phyloP scores from a whole-genome alignment of 2,888 invertebrate genomes.

The Pammene fasciana region DNA sequence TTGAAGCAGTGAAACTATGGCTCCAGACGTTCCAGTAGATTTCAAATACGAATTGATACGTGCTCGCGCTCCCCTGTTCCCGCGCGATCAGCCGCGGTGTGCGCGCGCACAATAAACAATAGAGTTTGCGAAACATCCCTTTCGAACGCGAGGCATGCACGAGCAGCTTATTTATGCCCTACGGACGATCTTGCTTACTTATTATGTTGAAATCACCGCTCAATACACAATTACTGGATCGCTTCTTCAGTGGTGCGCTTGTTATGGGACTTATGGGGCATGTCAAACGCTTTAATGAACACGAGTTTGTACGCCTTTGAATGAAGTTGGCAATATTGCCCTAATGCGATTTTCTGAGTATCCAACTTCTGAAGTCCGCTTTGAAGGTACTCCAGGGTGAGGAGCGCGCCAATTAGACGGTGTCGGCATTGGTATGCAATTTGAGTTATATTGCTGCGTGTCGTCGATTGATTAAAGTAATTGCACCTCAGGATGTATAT shows the following conservation, averaged over 20 bases:
- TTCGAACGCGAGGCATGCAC: conserved; percentile 57
- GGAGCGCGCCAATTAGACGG: too few species aligned
- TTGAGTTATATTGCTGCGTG: too few species aligned
- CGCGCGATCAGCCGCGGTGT: conserved; percentile 41
- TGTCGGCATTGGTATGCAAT: too few species aligned
- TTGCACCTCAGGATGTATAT: too few species aligned
- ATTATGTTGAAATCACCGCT: conserved; percentile 39
- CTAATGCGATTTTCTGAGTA: not conserved
- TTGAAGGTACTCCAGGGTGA: not conserved
- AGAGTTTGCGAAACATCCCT: conserved; percentile 59
- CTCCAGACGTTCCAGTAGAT: not conserved
- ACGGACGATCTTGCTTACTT: conserved; percentile 54
- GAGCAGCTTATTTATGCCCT: conserved; percentile 62
- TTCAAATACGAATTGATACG: conserved; percentile 23
- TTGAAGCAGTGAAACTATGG: too few species aligned
- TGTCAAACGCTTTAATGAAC: conserved; percentile 18
- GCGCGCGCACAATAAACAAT: conserved; percentile 66
- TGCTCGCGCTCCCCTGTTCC: conserved; percentile 21
- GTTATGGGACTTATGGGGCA: conserved; percentile 28
- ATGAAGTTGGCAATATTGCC: not conserved
- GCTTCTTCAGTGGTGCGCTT: conserved; percentile 23
- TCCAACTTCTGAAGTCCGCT: not conserved
- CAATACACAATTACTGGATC: conserved; percentile 27
- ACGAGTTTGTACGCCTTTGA: not conserved
- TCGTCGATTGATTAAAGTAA: too few species aligned